phyloP scores from a whole-genome alignment of 2,113 vertebrate genomes.

The Mus musculus region DNA sequence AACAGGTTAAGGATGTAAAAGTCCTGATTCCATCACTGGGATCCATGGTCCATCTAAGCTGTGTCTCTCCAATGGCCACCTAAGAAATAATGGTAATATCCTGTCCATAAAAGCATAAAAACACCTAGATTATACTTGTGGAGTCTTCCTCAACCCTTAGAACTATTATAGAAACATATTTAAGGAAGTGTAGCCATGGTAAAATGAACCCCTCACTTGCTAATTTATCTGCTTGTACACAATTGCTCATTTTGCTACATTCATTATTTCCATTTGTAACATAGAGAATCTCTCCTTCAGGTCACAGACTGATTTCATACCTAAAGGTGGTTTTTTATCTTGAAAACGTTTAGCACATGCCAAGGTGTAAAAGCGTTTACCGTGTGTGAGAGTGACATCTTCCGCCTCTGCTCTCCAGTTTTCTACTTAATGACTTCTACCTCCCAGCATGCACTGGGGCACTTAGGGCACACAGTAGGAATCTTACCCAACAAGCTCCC shows the following conservation, averaged over 20 bases:
- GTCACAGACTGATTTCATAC: neutral
- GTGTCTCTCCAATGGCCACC: neutral
- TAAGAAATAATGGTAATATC: constrained; percentile 6
- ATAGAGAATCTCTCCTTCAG: neutral
- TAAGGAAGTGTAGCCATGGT: neutral
- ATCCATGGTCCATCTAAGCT: neutral
- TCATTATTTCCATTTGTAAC: constrained; percentile 30
- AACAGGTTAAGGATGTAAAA: neutral
- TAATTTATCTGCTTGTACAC: neutral
- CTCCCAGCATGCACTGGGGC: neutral
- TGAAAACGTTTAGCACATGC: neutral
- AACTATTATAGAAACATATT: neutral
- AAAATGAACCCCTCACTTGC: neutral
- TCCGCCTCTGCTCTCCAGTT: neutral
- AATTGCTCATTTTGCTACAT: neutral
- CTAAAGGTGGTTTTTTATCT: neutral
- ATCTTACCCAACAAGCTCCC: neutral
- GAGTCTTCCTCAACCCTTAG: neutral
- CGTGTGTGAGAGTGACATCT: neutral
- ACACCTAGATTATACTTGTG: neutral
- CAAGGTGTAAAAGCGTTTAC: neutral
- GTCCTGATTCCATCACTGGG: neutral
- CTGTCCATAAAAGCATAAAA: constrained; percentile 10
- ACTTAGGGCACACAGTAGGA: neutral
- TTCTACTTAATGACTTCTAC: neutral